phyloP scores from a whole-genome alignment of 2,797 vertebrate species.

The Rhadinocentrus ornatus region DNA sequence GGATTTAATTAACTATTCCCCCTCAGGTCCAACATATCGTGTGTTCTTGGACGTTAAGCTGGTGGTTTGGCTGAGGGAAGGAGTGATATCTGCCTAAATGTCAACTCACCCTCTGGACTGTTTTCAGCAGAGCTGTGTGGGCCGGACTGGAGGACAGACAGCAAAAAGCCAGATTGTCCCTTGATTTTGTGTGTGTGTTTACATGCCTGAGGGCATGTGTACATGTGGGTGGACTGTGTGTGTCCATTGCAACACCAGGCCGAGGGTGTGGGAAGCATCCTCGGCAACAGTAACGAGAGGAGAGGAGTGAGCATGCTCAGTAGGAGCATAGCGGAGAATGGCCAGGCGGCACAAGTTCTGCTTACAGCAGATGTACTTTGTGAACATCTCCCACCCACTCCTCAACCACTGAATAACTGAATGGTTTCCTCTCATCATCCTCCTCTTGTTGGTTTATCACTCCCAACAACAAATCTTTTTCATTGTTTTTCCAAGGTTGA shows the following conservation, averaged over 20 bases:
- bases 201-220: constrained; percentile 72
- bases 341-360: constrained; percentile 33
- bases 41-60: constrained; percentile 65
- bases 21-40: constrained; percentile 60
- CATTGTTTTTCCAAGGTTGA: constrained; percentile 76
- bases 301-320: constrained; percentile 68
- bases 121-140: constrained; percentile 73
- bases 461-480: not conserved
- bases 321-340: constrained; percentile 43
- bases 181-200: constrained; percentile 58
- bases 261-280: constrained; percentile 77
- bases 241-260: constrained; percentile 72
- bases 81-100: constrained; percentile 80
- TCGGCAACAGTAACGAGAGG: constrained; percentile 68
- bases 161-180: constrained; percentile 81
- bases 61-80: constrained; percentile 66
- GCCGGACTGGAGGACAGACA: constrained; percentile 75
- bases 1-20: constrained; percentile 27
- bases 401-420: constrained; percentile 14
- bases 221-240: constrained; percentile 71
- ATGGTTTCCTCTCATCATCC: constrained; percentile 2
- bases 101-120: constrained; percentile 80
- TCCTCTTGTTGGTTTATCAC: not conserved
- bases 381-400: constrained; percentile 46
- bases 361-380: constrained; percentile 41